phyloP scores from a whole-genome alignment of 2,113 vertebrate genomes.

The Ariopsis seemanni region DNA sequence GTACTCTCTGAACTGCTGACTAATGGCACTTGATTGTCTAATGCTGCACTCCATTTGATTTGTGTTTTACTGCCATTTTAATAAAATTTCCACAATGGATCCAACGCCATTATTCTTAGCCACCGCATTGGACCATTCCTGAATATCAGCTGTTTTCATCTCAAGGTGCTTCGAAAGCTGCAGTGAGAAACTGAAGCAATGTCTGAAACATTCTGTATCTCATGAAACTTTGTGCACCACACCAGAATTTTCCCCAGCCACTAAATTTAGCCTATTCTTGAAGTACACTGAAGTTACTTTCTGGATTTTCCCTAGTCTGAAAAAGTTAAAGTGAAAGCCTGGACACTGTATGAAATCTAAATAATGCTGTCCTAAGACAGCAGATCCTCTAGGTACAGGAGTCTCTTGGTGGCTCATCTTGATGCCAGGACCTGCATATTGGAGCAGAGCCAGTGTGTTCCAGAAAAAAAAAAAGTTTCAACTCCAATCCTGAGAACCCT shows the following conservation, averaged over 20 bases:
- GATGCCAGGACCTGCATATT: neutral
- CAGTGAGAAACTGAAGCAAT: neutral
- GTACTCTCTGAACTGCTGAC: conserved; percentile 24
- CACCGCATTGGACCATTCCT: neutral
- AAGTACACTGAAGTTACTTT: neutral
- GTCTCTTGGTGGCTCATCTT: neutral
- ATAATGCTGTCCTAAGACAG: neutral
- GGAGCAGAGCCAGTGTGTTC: neutral
- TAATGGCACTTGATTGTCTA: conserved; percentile 11
- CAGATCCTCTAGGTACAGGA: neutral
- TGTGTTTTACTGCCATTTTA: conserved; percentile 29
- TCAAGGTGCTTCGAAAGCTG: neutral
- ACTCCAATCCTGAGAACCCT: neutral
- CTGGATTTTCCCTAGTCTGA: neutral
- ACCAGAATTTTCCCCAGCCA: neutral
- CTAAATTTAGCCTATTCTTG: neutral
- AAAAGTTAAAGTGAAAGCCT: conserved; percentile 1
- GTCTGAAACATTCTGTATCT: neutral
- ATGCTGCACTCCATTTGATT: conserved; percentile 29
- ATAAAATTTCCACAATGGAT: conserved; percentile 7
- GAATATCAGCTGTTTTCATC: neutral
- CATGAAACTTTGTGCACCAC: neutral
- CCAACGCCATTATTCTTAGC: neutral
- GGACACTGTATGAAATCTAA: conserved; percentile 3
- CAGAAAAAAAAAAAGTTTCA: neutral